Evolutionary conservation across 2,888 invertebrate species (phyloP), one percentile per base, ranked within the genome.

Genomic region (Dichetophora obliterata): DNA sequence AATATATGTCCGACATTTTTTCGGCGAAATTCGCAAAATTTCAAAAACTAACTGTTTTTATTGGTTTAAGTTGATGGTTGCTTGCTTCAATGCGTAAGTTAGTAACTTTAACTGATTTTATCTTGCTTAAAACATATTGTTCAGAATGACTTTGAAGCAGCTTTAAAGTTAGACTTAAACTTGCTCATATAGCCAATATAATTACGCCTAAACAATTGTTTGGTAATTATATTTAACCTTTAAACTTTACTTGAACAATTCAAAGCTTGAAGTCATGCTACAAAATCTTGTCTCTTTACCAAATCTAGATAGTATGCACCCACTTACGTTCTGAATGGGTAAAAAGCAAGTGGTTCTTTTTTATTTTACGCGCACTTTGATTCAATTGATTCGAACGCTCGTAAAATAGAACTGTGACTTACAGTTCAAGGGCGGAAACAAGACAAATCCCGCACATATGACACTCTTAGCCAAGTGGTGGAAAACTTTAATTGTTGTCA

Each of bases 1-100:
- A 82, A 76, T 82, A 82, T 65, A 82, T 82, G 80, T 82, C 82
- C 79, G 82, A 81, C 82, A 82, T 82, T 75, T 77, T 78, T 70
- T 72, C 52, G 65, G 3, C 11, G 22, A 24, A 19, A n/a, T 22
- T 24, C 22, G 14, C 14, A 24, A 48, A 43, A 68, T 16, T 24
- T 31, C 27, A 61, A 61, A 24, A 27, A 31, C 6, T 16, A 27
- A 63, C 31, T 9, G 63, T 31, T 31, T 22, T 16, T 24, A 24
- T 2, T 59, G 14, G 27, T 11, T 59, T 6, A 3, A 43, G 43
- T 43, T 43, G 43, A 14, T n/a, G n/a, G n/a, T n/a, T n/a, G n/a
- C n/a, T n/a, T n/a, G n/a, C n/a, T 43, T 43, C 43, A 43, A 43
- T 43, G 14, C 11, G 11, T 43, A 11, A 14, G 11, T 27, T 59